These are phyloP conservation scores for Lamproptera curius DNA, from an alignment of 2,888 invertebrate species.

Conservation along the genomic window DNA sequence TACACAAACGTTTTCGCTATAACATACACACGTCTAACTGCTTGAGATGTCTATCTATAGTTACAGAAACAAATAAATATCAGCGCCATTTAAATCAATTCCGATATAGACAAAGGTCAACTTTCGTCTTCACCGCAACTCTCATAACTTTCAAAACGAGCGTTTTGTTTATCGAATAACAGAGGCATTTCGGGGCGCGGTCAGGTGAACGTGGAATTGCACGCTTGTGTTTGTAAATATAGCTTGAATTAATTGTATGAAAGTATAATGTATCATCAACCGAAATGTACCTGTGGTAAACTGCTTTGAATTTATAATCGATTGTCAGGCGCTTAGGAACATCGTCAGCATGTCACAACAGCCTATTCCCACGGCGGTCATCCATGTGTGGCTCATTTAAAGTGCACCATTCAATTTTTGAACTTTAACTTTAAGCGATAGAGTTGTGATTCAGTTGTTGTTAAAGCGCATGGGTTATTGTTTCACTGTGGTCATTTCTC, in stretches of 20 bases:
- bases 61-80: background rate
- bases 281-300: slow-evolving; percentile 22
- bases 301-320: slow-evolving; percentile 31
- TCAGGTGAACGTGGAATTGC: slow-evolving; percentile 47
- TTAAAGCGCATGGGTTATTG: slow-evolving; percentile 15
- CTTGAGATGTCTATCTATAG: too few species aligned
- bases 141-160: slow-evolving; percentile 26
- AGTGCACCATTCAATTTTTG: slow-evolving; percentile 26
- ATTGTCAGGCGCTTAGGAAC: slow-evolving; percentile 23
- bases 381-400: slow-evolving; percentile 50
- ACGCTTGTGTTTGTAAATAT: slow-evolving; percentile 48
- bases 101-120: background rate
- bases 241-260: slow-evolving; percentile 49
- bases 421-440: slow-evolving; percentile 22
- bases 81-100: background rate
- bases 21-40: too few species aligned
- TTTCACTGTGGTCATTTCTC: slow-evolving; percentile 49
- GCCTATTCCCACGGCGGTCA: slow-evolving; percentile 67
- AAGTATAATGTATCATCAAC: slow-evolving; percentile 26
- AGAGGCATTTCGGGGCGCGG: slow-evolving; percentile 43
- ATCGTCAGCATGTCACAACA: slow-evolving; percentile 45
- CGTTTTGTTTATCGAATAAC: slow-evolving; percentile 28
- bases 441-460: slow-evolving; percentile 30
- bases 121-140: slow-evolving; percentile 12
- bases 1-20: too few species aligned